phyloP scores from a whole-genome alignment of 2,797 vertebrate genomes.

The Falco biarmicus region DNA sequence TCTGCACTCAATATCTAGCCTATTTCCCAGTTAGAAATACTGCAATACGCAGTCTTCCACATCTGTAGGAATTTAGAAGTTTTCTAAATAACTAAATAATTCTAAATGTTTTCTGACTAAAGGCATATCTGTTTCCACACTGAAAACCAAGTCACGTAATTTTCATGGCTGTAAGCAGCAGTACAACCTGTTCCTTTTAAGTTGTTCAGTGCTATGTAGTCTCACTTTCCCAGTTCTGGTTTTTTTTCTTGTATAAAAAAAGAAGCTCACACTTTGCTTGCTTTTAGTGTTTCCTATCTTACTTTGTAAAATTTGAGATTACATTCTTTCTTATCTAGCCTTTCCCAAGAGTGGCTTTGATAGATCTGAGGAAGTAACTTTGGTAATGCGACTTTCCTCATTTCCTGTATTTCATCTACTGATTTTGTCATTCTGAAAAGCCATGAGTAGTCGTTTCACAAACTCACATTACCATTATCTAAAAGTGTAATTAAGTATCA shows the following conservation, averaged over 20 bases:
- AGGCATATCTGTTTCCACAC: not conserved
- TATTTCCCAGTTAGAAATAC: not conserved
- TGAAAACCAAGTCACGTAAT: not conserved
- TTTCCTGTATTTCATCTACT: constrained; percentile 9
- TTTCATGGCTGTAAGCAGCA: not conserved
- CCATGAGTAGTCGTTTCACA: not conserved
- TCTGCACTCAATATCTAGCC: not conserved
- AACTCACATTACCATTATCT: not conserved
- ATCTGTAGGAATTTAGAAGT: not conserved
- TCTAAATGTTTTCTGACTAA: not conserved
- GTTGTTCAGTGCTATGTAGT: not conserved
- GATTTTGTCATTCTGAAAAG: constrained; percentile 4
- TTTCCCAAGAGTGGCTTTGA: not conserved
- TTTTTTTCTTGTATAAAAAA: not conserved
- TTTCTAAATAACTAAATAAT: not conserved
- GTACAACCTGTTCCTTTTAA: not conserved
- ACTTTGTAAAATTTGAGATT: not conserved
- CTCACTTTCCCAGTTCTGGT: not conserved
- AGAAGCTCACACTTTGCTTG: not conserved
- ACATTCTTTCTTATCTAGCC: not conserved
- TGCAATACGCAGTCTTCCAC: not conserved
- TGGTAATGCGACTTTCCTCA: not conserved
- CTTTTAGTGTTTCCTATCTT: not conserved
- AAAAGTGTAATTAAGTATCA: not conserved
- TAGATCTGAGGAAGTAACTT: constrained; percentile 4